phyloP scores from a whole-genome alignment of 2,888 invertebrate genomes.

The Galerucella nymphaeae region DNA sequence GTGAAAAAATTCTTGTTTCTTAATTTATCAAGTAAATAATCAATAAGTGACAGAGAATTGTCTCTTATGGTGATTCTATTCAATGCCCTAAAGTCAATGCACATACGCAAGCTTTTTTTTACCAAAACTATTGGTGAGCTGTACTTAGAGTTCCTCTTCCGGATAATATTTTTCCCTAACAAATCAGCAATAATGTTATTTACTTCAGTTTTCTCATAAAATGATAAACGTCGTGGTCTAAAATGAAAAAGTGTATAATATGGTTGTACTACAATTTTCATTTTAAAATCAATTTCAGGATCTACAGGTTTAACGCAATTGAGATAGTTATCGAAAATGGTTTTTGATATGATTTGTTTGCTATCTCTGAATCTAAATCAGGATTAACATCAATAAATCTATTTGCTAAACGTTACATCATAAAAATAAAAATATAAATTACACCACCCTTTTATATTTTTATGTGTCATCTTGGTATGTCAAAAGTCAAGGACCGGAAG shows the following conservation, averaged over 20 bases:
- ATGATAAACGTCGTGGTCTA: neutral
- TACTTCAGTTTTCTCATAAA: too few relatives aligned
- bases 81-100: neutral
- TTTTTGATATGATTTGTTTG: neutral
- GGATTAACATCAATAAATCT: neutral
- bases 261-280: constrained; percentile 1
- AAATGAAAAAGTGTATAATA: neutral
- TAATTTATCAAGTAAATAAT: neutral
- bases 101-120: neutral
- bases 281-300: neutral
- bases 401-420: too few relatives aligned
- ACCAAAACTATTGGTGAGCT: neutral
- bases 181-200: neutral
- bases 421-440: too few relatives aligned
- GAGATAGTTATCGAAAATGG: neutral
- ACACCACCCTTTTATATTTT: too few relatives aligned
- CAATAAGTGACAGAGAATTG: neutral
- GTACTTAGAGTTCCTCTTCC: neutral
- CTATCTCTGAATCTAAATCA: neutral
- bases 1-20: neutral
- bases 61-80: neutral
- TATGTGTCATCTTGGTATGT: too few relatives aligned
- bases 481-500: too few relatives aligned
- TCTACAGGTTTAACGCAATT: neutral
- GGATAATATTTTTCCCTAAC: neutral